Percentiles rank a stretch among this genome's conserved stretches.
These are phyloP conservation scores for Alligator sinensis DNA, from an alignment of 2,113 vertebrate genomes.

Conservation along the genomic window DNA sequence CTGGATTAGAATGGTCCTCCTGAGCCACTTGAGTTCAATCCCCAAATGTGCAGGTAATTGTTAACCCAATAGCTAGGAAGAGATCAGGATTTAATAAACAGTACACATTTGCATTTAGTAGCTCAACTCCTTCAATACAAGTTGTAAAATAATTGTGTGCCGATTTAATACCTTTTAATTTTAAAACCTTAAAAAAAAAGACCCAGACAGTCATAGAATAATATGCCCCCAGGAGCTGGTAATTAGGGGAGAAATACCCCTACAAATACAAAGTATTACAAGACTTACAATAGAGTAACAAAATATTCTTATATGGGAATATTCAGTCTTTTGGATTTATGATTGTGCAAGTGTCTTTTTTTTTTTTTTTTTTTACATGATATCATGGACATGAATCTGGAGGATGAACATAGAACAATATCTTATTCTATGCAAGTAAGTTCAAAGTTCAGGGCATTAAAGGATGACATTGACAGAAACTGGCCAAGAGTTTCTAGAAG, in stretches of 20 bases:
- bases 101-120: no score
- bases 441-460: not conserved
- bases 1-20: no score
- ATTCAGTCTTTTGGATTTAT: not conserved
- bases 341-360: not conserved
- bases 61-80: no score
- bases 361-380: not conserved
- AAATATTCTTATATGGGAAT: not conserved
- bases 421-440: not conserved
- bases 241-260: not conserved
- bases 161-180: no score
- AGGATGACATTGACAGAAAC: not conserved
- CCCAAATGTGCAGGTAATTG: no score
- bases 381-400: no score
- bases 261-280: not conserved
- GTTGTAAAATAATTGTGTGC: no score
- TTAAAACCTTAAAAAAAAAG: not conserved
- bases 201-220: not conserved
- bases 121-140: no score
- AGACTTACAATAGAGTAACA: not conserved
- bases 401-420: not conserved
- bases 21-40: no score
- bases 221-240: not conserved
- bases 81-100: no score
- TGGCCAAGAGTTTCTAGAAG: not conserved